Base-by-base conservation (phyloP, 2,797 vertebrate genomes). In the Carapus acus region DNA sequence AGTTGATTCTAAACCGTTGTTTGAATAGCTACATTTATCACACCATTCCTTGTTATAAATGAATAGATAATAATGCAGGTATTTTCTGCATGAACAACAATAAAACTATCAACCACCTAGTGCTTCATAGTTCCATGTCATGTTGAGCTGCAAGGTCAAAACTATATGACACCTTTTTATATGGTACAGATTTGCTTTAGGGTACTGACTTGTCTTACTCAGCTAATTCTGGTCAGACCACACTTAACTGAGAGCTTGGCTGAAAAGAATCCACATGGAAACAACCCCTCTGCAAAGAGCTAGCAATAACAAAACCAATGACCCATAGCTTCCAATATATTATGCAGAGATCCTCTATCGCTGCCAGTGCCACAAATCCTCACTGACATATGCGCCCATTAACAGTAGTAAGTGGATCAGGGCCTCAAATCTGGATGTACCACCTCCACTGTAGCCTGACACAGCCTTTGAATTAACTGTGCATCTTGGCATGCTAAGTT, bases 401-500 rank as follows among this genome's bases (percentile, higher is more conserved):
- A 86, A 73, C 77, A 70, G 67, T 42, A 66, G 62, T 82, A 72
- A 70, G 79, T 63, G 77, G 76, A 81, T 77, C 81, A 66, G 69
- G 53, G 59, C 63, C 54, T 69, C 51, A 34, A 22, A 40, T 56
- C 47, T 65, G 58, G 81, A 78, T 80, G 79, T 71, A 68, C 64
- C 71, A 67, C 60, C 79, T 77, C 24, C 70, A 75, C 73, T 70
- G 63, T 66, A 61, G 63, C 68, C 77, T 83, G 81, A 87, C 84
- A 78, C 68, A 67, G 73, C 65, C 77, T 65, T 52, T 78, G 67
- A 83, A 85, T 89, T 84, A 88, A 86, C 81, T 62, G 81, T 72
- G 78, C 77, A 67, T 76, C 71, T 71, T 80, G 79, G 71, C 77
- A 69, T 54, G 43, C 63, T 65, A 66, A 61, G 72, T 74, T 80